Evolutionary conservation across 2,113 vertebrate genomes (phyloP).

Genomic region (Podocnemis expansa): DNA sequence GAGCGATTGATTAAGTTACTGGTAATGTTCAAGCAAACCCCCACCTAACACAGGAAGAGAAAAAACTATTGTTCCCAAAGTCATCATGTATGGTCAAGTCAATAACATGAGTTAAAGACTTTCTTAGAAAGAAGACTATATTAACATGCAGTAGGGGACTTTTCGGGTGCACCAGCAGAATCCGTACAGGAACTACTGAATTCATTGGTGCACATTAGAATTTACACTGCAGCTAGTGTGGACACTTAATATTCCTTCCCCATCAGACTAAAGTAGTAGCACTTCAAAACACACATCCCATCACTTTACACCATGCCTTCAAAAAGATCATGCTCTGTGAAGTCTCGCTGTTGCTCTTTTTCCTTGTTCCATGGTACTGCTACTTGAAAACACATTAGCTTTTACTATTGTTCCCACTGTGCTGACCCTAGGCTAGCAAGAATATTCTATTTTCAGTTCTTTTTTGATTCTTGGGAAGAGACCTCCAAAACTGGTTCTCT

Average conservation of each 20-base stretch:
- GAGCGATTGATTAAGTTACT: background rate
- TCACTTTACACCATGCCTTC: no score
- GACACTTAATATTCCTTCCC: background rate
- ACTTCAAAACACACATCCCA: background rate
- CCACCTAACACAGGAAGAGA: background rate
- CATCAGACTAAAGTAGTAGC: background rate
- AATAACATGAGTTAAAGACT: background rate
- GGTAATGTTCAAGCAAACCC: background rate
- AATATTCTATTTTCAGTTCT: background rate
- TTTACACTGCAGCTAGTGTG: background rate
- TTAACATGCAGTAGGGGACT: background rate
- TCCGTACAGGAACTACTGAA: background rate
- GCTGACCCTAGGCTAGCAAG: background rate
- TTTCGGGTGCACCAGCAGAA: background rate
- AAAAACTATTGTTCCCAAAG: background rate
- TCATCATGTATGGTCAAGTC: background rate
- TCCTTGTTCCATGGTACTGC: background rate
- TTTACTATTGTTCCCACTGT: background rate
- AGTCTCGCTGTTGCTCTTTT: background rate
- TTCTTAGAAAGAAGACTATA: background rate
- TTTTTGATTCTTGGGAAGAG: background rate
- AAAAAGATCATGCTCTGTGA: fast-evolving
- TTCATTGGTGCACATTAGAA: background rate
- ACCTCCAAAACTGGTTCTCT: background rate
- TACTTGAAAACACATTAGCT: background rate